Evolutionary conservation across 2,113 vertebrate genomes (phyloP).

Genomic region (Grammomys dolichurus): DNA sequence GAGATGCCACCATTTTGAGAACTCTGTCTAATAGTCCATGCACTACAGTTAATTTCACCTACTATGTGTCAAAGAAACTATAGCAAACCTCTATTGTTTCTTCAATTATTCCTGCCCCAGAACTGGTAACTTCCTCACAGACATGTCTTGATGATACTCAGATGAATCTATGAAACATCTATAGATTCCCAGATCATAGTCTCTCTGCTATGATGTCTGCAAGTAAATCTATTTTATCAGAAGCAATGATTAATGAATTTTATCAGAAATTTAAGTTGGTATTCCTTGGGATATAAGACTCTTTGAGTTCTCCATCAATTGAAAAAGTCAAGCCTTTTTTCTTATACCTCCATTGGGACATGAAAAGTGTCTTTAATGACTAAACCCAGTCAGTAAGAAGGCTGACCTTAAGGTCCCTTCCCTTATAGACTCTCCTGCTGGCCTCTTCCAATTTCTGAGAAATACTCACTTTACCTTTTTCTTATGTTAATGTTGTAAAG

Average conservation of each 20-base stretch:
- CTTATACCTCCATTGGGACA: background rate
- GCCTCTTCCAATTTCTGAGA: conserved; percentile 26
- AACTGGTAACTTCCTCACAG: background rate
- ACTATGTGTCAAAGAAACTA: background rate
- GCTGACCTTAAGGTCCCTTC: background rate
- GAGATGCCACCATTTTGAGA: background rate
- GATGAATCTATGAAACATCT: background rate
- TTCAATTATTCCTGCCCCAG: background rate
- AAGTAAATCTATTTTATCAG: background rate
- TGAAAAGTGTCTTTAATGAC: background rate
- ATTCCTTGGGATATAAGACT: background rate
- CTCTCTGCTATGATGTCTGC: background rate
- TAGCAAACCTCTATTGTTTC: background rate
- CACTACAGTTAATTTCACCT: background rate
- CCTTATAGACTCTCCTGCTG: background rate
- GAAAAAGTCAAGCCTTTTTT: background rate
- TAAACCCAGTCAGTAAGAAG: background rate
- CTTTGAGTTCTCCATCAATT: background rate
- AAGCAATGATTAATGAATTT: background rate
- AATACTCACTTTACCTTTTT: background rate
- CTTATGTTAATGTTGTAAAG: conserved; percentile 9
- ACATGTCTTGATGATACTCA: background rate
- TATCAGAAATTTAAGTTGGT: background rate
- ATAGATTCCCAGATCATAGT: background rate
- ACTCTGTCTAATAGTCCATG: conserved; percentile 1